Evolutionary conservation across 2,888 invertebrate genomes (phyloP).

Genomic region (Cheilosia scutellata): DNA sequence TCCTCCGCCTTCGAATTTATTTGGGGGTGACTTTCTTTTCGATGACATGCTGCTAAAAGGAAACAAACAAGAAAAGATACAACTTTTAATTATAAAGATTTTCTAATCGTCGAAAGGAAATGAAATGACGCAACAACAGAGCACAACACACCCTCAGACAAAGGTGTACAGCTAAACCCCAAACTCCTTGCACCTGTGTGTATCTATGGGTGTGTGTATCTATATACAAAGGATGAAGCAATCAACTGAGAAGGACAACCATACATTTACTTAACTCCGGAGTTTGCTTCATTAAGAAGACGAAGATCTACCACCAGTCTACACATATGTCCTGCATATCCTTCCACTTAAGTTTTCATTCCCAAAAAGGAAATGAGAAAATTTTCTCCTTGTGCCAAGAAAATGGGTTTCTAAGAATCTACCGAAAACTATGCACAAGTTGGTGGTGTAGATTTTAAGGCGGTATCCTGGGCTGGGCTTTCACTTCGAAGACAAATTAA

Average conservation of each 20-base stretch:
- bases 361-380: constrained; percentile 67
- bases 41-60: constrained; percentile 92
- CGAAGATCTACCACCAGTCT: background rate
- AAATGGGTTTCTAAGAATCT: constrained; percentile 12
- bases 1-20: constrained; percentile 91
- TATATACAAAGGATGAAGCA: background rate
- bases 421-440: background rate
- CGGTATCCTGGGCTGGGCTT: background rate
- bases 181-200: background rate
- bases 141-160: background rate
- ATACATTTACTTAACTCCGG: constrained; percentile 8
- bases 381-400: constrained; percentile 19
- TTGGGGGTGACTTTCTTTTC: constrained; percentile 98
- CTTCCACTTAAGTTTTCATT: constrained; percentile 44
- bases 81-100: constrained; percentile 30
- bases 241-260: background rate
- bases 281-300: constrained; percentile 47
- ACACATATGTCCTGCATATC: constrained; percentile 23
- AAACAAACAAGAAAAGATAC: constrained; percentile 20
- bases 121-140: constrained; percentile 1
- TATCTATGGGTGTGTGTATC: background rate
- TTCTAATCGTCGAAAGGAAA: constrained; percentile 57
- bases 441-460: background rate
- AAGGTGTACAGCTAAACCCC: background rate
- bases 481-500: constrained; percentile 35